Conservation (phyloP, 2,113 vertebrate species). For the Lepisosteus oculatus region DNA sequence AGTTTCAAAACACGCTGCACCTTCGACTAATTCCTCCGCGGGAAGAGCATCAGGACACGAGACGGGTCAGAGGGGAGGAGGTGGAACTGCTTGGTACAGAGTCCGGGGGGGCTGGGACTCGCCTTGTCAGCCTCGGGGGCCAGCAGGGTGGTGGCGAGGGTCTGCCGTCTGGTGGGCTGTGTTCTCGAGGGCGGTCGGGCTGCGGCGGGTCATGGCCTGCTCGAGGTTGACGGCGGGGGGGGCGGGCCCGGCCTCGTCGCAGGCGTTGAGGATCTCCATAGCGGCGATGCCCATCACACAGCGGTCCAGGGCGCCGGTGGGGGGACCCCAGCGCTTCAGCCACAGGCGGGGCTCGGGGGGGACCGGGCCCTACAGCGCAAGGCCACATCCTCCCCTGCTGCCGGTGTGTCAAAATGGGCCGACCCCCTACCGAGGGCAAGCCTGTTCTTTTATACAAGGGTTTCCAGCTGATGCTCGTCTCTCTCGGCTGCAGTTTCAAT, state of each 20-base stretch:
- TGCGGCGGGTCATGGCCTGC: constrained; percentile 92
- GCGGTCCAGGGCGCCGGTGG: constrained; percentile 89
- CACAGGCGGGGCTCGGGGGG: no score
- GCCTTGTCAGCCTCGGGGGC: constrained; percentile 93
- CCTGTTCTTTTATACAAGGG: no score
- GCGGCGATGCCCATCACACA: constrained; percentile 95
- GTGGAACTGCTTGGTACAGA: no score
- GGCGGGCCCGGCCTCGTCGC: constrained; percentile 83
- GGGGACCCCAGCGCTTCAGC: neutral
- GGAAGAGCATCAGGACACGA: no score
- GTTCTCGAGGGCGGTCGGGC: constrained; percentile 91
- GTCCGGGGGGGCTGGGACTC: neutral
- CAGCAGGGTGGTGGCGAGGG: constrained; percentile 91
- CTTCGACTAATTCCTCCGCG: no score
- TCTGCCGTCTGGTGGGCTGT: constrained; percentile 95
- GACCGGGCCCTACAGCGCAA: no score
- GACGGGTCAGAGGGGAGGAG: no score
- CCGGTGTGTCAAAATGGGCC: no score
- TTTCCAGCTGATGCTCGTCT: no score
- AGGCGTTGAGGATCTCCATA: constrained; percentile 89
- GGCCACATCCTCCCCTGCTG: no score
- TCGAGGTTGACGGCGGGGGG: constrained; percentile 88
- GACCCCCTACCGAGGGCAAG: no score
- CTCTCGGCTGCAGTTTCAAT: neutral
- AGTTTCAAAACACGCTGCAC: no score